Conservation (phyloP, 2,797 vertebrate genomes). For the Sebastes glaucus region DNA sequence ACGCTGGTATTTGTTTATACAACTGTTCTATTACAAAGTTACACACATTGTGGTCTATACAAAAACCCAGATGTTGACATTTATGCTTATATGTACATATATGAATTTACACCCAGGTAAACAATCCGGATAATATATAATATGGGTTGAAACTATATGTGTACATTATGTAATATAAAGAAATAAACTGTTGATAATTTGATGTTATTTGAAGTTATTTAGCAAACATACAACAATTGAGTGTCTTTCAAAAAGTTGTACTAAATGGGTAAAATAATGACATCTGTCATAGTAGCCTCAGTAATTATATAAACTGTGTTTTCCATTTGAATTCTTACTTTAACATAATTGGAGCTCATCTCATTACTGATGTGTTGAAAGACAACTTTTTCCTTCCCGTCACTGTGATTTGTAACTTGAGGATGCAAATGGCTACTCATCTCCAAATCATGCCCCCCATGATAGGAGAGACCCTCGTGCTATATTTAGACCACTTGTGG, state of each 20-base stretch:
- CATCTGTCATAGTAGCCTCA: not conserved
- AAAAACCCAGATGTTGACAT: constrained; percentile 1
- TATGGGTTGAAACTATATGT: constrained; percentile 40
- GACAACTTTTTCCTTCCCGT: constrained; percentile 13
- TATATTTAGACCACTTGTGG: constrained; percentile 80
- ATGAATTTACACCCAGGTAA: constrained; percentile 42
- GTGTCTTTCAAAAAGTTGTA: not conserved
- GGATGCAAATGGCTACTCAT: constrained; percentile 66
- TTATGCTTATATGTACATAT: constrained; percentile 20
- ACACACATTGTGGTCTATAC: constrained; percentile 8
- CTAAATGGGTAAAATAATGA: constrained; percentile 6
- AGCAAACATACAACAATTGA: not conserved
- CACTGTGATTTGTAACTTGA: constrained; percentile 55
- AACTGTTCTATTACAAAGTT: constrained; percentile 19
- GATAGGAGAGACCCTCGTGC: constrained; percentile 78
- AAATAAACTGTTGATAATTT: constrained; percentile 64
- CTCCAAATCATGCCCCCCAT: constrained; percentile 68
- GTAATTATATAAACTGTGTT: not conserved
- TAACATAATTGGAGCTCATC: not conserved
- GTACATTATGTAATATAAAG: constrained; percentile 50
- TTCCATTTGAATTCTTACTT: not conserved
- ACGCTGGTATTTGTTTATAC: constrained; percentile 23
- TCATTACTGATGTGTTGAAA: not conserved
- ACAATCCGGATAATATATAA: constrained; percentile 38
- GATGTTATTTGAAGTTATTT: constrained; percentile 3